phyloP scores from a whole-genome alignment of 2,797 vertebrate genomes.

The Thamnophis elegans region DNA sequence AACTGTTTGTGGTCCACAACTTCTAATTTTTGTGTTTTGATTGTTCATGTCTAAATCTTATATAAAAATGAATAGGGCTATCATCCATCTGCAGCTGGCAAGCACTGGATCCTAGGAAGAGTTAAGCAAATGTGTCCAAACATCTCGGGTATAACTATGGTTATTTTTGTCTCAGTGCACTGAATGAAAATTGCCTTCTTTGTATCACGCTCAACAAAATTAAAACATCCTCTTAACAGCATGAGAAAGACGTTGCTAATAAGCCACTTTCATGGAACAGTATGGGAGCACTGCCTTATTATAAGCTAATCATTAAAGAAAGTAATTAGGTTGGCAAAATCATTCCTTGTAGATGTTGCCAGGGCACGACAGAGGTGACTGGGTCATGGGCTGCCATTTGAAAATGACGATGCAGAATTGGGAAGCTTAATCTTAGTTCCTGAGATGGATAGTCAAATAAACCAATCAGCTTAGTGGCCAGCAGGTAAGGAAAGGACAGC shows the following conservation, averaged over 20 bases:
- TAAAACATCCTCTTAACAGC: slow-evolving; percentile 42
- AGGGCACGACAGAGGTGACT: neutral
- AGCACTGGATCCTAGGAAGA: slow-evolving; percentile 36
- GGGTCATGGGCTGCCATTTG: neutral
- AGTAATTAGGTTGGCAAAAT: slow-evolving; percentile 13
- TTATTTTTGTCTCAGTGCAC: slow-evolving; percentile 25
- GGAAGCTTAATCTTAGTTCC: neutral
- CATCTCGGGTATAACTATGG: slow-evolving; percentile 25
- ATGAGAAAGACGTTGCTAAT: slow-evolving; percentile 16
- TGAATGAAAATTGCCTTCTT: slow-evolving; percentile 55
- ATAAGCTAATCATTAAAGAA: slow-evolving; percentile 33
- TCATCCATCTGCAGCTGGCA: slow-evolving; percentile 29
- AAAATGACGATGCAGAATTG: neutral
- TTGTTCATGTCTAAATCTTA: neutral
- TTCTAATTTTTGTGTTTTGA: neutral
- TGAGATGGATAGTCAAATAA: neutral
- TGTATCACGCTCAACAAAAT: slow-evolving; percentile 39
- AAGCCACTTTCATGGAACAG: slow-evolving; percentile 36
- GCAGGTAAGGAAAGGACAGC: neutral
- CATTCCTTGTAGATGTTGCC: slow-evolving; percentile 7
- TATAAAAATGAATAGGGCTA: slow-evolving; percentile 31
- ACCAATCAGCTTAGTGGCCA: neutral
- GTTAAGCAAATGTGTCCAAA: slow-evolving; percentile 36
- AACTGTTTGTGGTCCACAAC: neutral
- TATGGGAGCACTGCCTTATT: slow-evolving; percentile 39